Evolutionary conservation across 2,797 vertebrate species (phyloP).

Genomic region (Leucoraja ocellata): DNA sequence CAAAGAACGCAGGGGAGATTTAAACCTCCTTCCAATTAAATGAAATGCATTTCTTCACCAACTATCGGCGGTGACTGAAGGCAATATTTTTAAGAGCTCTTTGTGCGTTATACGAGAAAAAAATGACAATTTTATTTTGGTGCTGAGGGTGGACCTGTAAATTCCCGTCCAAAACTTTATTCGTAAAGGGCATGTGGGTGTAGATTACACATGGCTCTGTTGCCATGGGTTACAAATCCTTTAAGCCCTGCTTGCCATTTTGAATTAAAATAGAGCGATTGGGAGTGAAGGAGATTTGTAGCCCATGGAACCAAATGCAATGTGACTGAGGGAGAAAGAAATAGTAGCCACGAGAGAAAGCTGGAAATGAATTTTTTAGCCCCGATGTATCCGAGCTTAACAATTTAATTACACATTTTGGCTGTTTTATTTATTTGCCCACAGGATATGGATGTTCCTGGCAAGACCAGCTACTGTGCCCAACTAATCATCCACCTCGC

Average conservation of each 20-base stretch:
- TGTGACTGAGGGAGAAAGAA: background rate
- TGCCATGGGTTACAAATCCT: conserved; percentile 22
- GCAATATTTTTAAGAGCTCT: background rate
- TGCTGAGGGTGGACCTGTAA: background rate
- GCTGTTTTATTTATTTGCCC: no score
- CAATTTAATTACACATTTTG: background rate
- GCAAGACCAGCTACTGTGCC: no score
- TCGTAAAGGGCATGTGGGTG: conserved; percentile 18
- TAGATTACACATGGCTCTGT: conserved; percentile 29
- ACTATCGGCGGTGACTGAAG: background rate
- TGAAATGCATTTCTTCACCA: background rate
- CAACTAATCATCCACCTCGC: no score
- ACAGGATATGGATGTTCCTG: no score
- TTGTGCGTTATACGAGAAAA: background rate
- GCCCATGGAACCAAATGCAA: background rate
- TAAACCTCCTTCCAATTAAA: background rate
- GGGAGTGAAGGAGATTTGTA: background rate
- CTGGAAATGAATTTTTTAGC: conserved; percentile 16
- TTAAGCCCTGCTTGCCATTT: conserved; percentile 7
- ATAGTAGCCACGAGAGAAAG: background rate
- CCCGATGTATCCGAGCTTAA: background rate
- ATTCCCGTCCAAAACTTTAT: conserved; percentile 27
- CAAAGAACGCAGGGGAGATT: no score
- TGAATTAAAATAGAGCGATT: conserved; percentile 28
- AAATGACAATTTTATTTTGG: background rate